phyloP scores from a whole-genome alignment of 1,140 invertebrate genomes.

The Drosophila subobscura region DNA sequence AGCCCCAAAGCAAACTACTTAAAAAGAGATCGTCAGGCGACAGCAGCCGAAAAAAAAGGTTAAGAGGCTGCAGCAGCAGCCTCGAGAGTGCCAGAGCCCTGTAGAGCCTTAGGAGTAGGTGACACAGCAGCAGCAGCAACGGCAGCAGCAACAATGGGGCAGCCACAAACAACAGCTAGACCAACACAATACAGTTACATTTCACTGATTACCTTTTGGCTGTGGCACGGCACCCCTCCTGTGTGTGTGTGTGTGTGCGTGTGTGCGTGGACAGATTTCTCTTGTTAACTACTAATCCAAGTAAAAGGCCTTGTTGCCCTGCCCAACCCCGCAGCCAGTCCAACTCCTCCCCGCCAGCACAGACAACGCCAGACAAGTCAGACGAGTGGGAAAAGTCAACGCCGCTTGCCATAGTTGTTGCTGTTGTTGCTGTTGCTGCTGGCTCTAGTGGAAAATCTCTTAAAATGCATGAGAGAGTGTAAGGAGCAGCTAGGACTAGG shows the following conservation, averaged over 20 bases:
- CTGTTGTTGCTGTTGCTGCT: constrained; percentile 16
- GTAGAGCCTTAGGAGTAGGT: constrained; percentile 52
- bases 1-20: constrained; percentile 78
- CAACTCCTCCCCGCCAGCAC: not conserved
- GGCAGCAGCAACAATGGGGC: constrained; percentile 20
- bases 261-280: constrained; percentile 75
- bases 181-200: constrained; percentile 79
- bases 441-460: constrained; percentile 73
- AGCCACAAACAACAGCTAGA: constrained; percentile 24
- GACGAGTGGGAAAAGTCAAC: constrained; percentile 77
- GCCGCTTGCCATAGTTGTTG: constrained; percentile 28
- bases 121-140: constrained; percentile 51
- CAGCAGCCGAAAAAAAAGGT: constrained; percentile 54
- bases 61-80: constrained; percentile 69
- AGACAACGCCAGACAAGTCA: constrained; percentile 61
- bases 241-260: constrained; percentile 22
- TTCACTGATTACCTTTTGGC: constrained; percentile 81
- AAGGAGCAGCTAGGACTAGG: constrained; percentile 13
- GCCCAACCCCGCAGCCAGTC: not conserved
- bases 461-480: constrained; percentile 61
- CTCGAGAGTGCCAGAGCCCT: constrained; percentile 10
- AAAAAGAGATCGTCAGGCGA: constrained; percentile 71
- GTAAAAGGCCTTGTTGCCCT: constrained; percentile 76
- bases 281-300: constrained; percentile 81
- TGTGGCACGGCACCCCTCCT: constrained; percentile 31